These are phyloP conservation scores for Schrankia costaestrigalis DNA, from an alignment of 2,888 invertebrate genomes.

Conservation along the genomic window DNA sequence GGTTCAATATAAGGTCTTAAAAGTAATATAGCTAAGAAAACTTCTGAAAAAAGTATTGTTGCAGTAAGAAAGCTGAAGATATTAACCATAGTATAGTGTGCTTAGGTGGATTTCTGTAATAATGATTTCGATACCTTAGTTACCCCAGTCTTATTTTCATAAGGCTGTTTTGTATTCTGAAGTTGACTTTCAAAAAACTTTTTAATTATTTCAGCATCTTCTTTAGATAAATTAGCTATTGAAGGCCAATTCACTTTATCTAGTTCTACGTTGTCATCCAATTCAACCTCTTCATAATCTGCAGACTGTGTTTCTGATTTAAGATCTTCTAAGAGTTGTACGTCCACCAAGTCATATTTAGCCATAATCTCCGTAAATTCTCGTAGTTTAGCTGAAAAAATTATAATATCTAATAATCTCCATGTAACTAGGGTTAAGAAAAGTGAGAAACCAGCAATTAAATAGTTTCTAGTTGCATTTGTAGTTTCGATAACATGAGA, in stretches of 20 bases:
- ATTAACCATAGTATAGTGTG: slow-evolving; percentile 50
- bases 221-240: slow-evolving; percentile 37
- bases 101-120: no score
- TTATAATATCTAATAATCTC: slow-evolving; percentile 53
- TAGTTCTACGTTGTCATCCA: slow-evolving; percentile 21
- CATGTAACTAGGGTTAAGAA: slow-evolving; percentile 51
- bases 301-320: slow-evolving; percentile 13
- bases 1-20: slow-evolving; percentile 57
- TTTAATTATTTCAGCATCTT: slow-evolving; percentile 38
- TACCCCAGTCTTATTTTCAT: no score
- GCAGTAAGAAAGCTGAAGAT: slow-evolving; percentile 42
- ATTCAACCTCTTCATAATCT: slow-evolving; percentile 9
- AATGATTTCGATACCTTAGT: no score
- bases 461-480: slow-evolving; percentile 55
- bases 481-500: slow-evolving; percentile 43
- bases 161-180: no score
- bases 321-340: slow-evolving; percentile 25
- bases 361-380: slow-evolving; percentile 61
- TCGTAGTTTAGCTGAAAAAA: slow-evolving; percentile 60
- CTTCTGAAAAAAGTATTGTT: slow-evolving; percentile 41
- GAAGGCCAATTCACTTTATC: slow-evolving; percentile 44
- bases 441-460: slow-evolving; percentile 56
- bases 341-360: slow-evolving; percentile 54
- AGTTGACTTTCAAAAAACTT: slow-evolving; percentile 34
- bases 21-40: slow-evolving; percentile 43